Base-by-base conservation (phyloP, 2,113 vertebrate genomes). In the Tachycineta bicolor region DNA sequence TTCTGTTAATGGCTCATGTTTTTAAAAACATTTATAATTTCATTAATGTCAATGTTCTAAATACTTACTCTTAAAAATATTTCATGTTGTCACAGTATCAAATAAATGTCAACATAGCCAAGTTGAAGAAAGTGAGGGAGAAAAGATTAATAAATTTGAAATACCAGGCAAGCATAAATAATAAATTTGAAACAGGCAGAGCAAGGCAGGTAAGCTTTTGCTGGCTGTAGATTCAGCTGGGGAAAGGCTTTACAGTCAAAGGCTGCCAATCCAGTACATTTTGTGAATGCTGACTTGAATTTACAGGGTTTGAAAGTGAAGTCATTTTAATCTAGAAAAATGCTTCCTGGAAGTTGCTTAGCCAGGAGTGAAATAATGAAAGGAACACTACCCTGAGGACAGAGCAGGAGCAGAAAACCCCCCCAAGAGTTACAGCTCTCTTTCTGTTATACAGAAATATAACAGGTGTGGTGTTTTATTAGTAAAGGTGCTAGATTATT, bases 301-400 rank as follows among this genome's bases (percentile, higher is more conserved):
- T 79, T 81, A 52, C 47, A 93, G 55, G 31, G 52, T 43, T 91
- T 68, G 64, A 23, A 85, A 77, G 63, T 53, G 53, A 82, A 58
- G 25, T 53, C 3, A 81, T 83, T 96, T 91, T 76, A 89, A 88
- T 94, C 92, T 87, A 81, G 73, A 63, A 90, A 95, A 83, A 63
- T 1, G 6, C 34, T 85, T 87, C 46, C 73, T 94, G 75, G 62
- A 93, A 94, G 83, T 83, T 86, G 71, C 43, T 94, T 78, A 34
- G 44, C 37, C 28, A 59, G 39, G 53, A 89, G 46, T 65, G 26
- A 85, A 71, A 63, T n/a, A 81, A 60, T 53, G n/a, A 24, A 62
- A 82, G 14, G 28, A 75, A 6, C 56, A 24, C 23, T 37, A 9
- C 31, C 50, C 2, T 69, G 68, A 76, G 78, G 63, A 86, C 29